Conservation (phyloP, 2,797 vertebrate species). For the Cyclura pinguis region DNA sequence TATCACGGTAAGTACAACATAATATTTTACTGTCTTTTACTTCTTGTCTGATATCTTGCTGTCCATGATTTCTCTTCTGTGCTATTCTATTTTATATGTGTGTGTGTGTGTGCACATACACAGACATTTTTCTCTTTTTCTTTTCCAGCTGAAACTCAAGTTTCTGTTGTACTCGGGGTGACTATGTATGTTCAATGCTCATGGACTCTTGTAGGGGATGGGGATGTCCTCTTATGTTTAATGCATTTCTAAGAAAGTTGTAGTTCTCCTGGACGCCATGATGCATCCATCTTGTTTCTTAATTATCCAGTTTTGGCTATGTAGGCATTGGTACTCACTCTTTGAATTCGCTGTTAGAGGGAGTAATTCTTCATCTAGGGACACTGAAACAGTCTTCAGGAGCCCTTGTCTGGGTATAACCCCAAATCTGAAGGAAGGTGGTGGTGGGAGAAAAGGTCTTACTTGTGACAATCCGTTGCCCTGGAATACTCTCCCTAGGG, state of each 20-base stretch:
- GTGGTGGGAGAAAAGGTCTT: too few relatives aligned
- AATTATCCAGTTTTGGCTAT: neutral
- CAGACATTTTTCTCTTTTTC: neutral
- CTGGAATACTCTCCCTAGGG: neutral
- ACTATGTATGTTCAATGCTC: too few relatives aligned
- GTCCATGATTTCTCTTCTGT: neutral
- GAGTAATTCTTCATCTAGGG: neutral
- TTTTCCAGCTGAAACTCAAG: neutral
- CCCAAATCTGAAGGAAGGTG: neutral
- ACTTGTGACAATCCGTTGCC: neutral
- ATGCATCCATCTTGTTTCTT: neutral
- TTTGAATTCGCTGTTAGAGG: neutral
- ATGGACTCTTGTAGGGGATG: neutral
- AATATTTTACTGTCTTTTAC: neutral
- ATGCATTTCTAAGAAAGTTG: neutral
- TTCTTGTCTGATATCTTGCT: neutral
- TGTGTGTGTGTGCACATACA: too few relatives aligned
- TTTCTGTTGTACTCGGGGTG: neutral
- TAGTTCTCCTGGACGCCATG: too few relatives aligned
- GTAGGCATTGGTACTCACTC: neutral
- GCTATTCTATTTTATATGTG: neutral
- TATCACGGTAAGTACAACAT: constrained; percentile 85
- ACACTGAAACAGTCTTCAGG: neutral
- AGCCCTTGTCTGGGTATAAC: neutral
- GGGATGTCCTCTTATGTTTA: neutral